A percentile compares a stretch with the other conserved stretches of the same genome.
Evolutionary conservation across 2,888 invertebrate species (phyloP).

Genomic region (Spisula solida): DNA sequence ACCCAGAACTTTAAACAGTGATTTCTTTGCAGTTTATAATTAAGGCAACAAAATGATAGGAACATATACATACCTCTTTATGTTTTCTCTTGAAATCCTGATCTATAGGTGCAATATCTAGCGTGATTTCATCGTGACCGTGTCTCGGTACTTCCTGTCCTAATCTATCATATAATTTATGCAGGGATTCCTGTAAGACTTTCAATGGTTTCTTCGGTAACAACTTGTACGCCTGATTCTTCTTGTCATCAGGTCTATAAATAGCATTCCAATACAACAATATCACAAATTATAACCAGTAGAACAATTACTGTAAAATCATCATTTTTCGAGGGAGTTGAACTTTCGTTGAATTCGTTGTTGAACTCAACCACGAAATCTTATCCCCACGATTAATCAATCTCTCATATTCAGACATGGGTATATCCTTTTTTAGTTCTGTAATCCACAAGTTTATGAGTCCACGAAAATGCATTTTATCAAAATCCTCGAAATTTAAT

Average conservation of each 20-base stretch:
- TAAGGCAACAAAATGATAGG: too few species aligned
- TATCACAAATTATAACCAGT: too few species aligned
- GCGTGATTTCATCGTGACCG: constrained; percentile 79
- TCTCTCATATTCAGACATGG: too few species aligned
- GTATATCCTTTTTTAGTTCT: too few species aligned
- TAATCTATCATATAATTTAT: constrained; percentile 91
- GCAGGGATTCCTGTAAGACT: constrained; percentile 93
- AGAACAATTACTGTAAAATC: too few species aligned
- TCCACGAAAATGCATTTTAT: too few species aligned
- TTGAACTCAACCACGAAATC: too few species aligned
- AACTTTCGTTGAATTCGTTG: too few species aligned
- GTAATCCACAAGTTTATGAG: too few species aligned
- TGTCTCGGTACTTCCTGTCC: constrained; percentile 74
- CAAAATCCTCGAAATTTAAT: too few species aligned
- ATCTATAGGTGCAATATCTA: constrained; percentile 91
- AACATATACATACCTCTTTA: constrained; percentile 90
- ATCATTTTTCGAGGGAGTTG: too few species aligned
- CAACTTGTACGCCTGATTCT: constrained; percentile 90
- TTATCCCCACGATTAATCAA: too few species aligned
- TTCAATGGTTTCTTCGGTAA: constrained; percentile 92
- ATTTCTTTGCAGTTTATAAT: neutral
- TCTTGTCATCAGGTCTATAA: constrained; percentile 93
- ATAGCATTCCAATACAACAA: constrained; percentile 56
- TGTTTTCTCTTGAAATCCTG: constrained; percentile 93
- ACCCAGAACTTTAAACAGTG: neutral